Conservation (phyloP, 1,140 invertebrate genomes). For the Nasonia giraulti region DNA sequence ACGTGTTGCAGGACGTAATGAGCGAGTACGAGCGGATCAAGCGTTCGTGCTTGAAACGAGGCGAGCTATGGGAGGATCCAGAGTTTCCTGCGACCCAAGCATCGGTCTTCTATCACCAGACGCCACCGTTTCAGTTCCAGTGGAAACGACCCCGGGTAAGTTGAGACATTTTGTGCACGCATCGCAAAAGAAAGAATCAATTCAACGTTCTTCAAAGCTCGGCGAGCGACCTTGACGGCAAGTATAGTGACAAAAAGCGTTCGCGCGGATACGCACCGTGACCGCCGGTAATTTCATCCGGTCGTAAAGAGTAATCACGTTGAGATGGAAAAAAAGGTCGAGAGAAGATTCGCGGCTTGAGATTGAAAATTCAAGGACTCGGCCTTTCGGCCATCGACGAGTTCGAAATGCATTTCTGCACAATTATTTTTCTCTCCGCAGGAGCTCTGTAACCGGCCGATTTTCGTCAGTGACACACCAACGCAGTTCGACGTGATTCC, state of each 20-base stretch:
- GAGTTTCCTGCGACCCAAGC: slow-evolving; percentile 91
- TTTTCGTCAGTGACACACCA: slow-evolving; percentile 86
- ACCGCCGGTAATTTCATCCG: slow-evolving; percentile 27
- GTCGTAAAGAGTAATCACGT: slow-evolving; percentile 32
- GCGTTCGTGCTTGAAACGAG: slow-evolving; percentile 84
- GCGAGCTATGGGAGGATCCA: slow-evolving; percentile 92
- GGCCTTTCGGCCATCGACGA: not conserved
- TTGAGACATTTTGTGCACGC: not conserved
- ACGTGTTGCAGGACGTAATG: slow-evolving; percentile 73
- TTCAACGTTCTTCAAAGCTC: not conserved
- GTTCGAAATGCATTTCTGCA: not conserved
- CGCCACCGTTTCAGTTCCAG: slow-evolving; percentile 91
- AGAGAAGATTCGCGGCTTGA: not conserved
- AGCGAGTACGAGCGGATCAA: slow-evolving; percentile 89
- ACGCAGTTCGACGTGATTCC: slow-evolving; percentile 88
- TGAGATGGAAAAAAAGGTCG: not conserved
- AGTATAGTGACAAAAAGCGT: not conserved
- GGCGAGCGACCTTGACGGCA: not conserved
- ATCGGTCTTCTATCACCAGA: slow-evolving; percentile 95
- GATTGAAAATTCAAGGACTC: not conserved
- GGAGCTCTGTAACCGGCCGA: slow-evolving; percentile 84
- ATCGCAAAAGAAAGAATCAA: not conserved
- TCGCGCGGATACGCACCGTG: not conserved
- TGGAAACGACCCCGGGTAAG: slow-evolving; percentile 93
- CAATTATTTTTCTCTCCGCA: slow-evolving; percentile 64